Percentiles rank a stretch among this genome's conserved stretches.
These are phyloP conservation scores for Casuarius casuarius DNA, from an alignment of 2,113 vertebrate genomes.

Conservation along the genomic window DNA sequence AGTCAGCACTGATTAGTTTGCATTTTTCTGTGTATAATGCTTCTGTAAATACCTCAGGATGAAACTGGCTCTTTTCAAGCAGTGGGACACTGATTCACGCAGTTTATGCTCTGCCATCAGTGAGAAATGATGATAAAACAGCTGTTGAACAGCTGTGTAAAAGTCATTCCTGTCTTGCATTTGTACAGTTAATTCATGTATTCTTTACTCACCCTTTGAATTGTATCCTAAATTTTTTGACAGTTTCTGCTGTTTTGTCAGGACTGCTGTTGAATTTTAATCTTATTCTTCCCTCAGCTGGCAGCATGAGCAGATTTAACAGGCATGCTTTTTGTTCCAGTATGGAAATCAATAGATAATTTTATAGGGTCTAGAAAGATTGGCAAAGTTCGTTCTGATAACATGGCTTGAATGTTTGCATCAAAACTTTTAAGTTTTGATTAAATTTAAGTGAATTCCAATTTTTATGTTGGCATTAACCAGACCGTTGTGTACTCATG, in stretches of 20 bases:
- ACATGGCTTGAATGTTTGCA: constrained; percentile 6
- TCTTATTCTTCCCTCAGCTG: background rate
- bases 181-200: background rate
- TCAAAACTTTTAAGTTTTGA: background rate
- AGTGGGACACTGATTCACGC: background rate
- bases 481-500: background rate
- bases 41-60: background rate
- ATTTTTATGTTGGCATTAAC: background rate
- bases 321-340: background rate
- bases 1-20: background rate
- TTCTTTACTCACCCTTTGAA: background rate
- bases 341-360: constrained; percentile 29
- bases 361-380: background rate
- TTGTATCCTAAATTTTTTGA: background rate
- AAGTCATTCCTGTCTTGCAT: background rate
- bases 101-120: background rate
- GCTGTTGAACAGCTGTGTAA: constrained; percentile 9
- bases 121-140: background rate
- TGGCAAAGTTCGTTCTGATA: background rate
- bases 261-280: constrained; percentile 42
- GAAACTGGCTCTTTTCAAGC: background rate
- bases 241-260: background rate
- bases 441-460: background rate
- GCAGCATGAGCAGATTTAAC: constrained; percentile 42
- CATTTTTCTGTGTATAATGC: background rate